Evolutionary conservation across 2,113 vertebrate genomes (phyloP).

Genomic region (Equus przewalskii): DNA sequence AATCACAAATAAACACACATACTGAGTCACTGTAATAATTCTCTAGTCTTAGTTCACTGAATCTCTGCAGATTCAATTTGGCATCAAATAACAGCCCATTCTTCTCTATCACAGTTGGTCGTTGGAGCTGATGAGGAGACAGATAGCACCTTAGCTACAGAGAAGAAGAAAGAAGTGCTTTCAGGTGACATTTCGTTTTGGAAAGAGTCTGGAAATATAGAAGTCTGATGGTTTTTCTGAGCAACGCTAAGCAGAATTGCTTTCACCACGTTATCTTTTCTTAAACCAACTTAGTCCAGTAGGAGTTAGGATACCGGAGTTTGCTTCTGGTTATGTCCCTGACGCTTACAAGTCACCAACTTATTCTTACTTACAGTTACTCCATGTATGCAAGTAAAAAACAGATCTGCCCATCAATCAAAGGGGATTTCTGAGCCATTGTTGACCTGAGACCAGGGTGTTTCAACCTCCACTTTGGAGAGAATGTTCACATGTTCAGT

Average conservation of each 20-base stretch:
- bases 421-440: not conserved
- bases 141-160: slow-evolving; percentile 68
- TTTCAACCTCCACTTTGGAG: not conserved
- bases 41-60: slow-evolving; percentile 72
- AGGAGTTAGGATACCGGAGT: not conserved
- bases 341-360: not conserved
- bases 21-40: slow-evolving; percentile 87
- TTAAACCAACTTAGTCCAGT: slow-evolving; percentile 31
- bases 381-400: slow-evolving; percentile 47
- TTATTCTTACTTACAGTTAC: slow-evolving; percentile 31
- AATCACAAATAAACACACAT: slow-evolving; percentile 82
- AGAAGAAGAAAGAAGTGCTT: slow-evolving; percentile 53
- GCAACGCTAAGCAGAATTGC: not conserved
- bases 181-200: slow-evolving; percentile 69
- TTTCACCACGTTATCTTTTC: not conserved
- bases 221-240: slow-evolving; percentile 58
- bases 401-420: not conserved
- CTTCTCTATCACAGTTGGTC: slow-evolving; percentile 76
- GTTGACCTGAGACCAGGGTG: not conserved
- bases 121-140: slow-evolving; percentile 71
- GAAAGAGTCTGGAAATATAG: slow-evolving; percentile 48
- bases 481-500: not conserved
- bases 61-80: slow-evolving; percentile 77
- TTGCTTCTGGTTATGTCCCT: slow-evolving; percentile 6
- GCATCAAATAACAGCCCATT: slow-evolving; percentile 82